Conservation (phyloP, 1,140 invertebrate species). For the Trachymyrmex septentrionalis region DNA sequence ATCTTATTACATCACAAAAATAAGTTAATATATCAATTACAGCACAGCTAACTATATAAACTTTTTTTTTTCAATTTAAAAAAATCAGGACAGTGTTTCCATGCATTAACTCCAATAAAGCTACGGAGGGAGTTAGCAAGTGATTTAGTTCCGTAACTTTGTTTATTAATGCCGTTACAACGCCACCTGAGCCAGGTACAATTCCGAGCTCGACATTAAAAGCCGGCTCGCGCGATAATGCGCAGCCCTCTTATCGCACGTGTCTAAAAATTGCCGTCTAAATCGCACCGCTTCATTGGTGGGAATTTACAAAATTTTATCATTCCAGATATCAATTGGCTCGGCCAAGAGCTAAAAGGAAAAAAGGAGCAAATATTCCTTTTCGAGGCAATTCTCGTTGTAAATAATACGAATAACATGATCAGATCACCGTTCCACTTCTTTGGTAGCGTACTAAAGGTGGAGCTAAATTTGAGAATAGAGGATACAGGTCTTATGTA, state of each 20-base stretch:
- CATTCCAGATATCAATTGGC: conserved; percentile 24
- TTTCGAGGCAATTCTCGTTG: conserved; percentile 55
- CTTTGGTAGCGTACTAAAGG: conserved; percentile 62
- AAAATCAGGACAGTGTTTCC: not conserved
- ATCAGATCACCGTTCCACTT: conserved; percentile 51
- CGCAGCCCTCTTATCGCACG: conserved; percentile 64
- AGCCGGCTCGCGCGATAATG: conserved; percentile 78
- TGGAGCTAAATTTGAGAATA: conserved; percentile 52
- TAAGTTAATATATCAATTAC: not conserved
- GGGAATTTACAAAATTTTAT: conserved; percentile 71
- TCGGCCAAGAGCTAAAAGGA: not conserved
- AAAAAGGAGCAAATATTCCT: conserved; percentile 28
- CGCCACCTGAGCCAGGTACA: conserved; percentile 83
- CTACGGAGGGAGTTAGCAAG: conserved; percentile 5
- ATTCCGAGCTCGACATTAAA: conserved; percentile 81
- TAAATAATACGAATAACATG: conserved; percentile 66
- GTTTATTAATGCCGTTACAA: conserved; percentile 82
- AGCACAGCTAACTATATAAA: not conserved
- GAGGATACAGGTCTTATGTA: conserved; percentile 11
- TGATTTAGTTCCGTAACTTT: conserved; percentile 64
- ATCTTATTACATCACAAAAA: not conserved
- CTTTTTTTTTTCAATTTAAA: not conserved
- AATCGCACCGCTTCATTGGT: conserved; percentile 27
- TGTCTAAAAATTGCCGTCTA: conserved; percentile 45
- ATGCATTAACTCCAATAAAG: not conserved